These are phyloP conservation scores for Azorinus chamasolen DNA, from an alignment of 2,888 invertebrate species.

Conservation along the genomic window DNA sequence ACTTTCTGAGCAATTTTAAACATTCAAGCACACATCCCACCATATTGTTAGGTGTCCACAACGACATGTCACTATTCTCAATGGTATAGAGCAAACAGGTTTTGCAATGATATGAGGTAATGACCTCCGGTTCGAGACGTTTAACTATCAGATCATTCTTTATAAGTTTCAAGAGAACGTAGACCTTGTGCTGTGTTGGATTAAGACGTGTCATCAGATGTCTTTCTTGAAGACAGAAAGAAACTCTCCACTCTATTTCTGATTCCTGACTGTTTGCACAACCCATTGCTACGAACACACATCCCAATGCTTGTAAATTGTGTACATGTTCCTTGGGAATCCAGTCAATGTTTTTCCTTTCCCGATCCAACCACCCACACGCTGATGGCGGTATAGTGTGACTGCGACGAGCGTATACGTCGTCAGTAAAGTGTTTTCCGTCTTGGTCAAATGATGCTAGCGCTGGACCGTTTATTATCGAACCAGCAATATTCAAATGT, in stretches of 20 bases:
- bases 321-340: neutral
- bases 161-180: conserved; percentile 28
- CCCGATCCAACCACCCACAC: neutral
- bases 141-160: conserved; percentile 11
- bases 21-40: neutral
- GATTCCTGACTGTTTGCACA: neutral
- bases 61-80: neutral
- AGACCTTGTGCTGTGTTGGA: conserved; percentile 20
- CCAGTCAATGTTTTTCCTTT: too few relatives aligned
- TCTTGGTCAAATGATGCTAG: neutral
- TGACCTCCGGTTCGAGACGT: neutral
- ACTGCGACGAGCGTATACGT: neutral
- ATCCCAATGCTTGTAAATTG: neutral
- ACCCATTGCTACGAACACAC: conserved; percentile 7
- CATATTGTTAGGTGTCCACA: conserved; percentile 7
- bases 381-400: neutral
- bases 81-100: conserved; percentile 5
- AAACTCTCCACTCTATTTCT: conserved; percentile 27
- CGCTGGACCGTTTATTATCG: neutral
- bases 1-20: neutral
- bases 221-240: conserved; percentile 20
- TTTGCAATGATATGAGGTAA: conserved; percentile 17
- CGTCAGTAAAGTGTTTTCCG: neutral
- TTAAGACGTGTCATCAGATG: conserved; percentile 29
- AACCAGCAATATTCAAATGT: too few relatives aligned